Base-by-base conservation (phyloP, 2,113 vertebrate genomes). In the Taxidea taxus region DNA sequence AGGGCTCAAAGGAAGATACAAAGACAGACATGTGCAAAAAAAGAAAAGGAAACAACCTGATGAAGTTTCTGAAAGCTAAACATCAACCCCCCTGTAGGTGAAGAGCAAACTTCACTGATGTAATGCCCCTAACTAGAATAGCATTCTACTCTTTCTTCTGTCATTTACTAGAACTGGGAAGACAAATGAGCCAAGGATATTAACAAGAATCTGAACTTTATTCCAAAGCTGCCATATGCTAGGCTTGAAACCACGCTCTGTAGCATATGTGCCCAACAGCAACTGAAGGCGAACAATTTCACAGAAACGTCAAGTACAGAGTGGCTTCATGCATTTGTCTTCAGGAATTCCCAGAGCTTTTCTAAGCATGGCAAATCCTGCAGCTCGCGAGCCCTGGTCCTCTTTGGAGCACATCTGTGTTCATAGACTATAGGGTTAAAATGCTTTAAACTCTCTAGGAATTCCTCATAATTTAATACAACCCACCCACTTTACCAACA, bases 141-240 rank as follows among this genome's bases (percentile, higher is more conserved):
- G 34, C 56, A 64, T 83, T 94, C 87, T 84, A 78, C 58, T 78
- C 91, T 68, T 64, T 97, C 77, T 87, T 90, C 54, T 80, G 84
- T 89, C 81, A 86, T 90, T 96, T 97, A 68, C 66, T 85, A 97
- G 87, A 98, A 85, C 87, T 87, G 66, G 7, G 34, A 95, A 97
- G 51, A 83, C 47, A 42, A 54, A 75, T 1, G 68, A 96, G 97
- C 90, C 84, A 97, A 96, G 34, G 34, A 95, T 88, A 54, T 98
- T 95, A 90, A 95, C 96, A 97, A 95, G 87, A 92, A 97, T 88
- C n/a, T 64, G 81, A 85, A 92, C 44, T 97, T 88, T 85, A 58
- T 95, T 97, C 94, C 96, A 97, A 96, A 95, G 80, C 92, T 9
- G 77, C 95, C 97, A 95, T 98, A 97, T 98, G 97, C 42, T 96